phyloP scores from a whole-genome alignment of 2,113 vertebrate species.

The Sminthopsis crassicaudata region DNA sequence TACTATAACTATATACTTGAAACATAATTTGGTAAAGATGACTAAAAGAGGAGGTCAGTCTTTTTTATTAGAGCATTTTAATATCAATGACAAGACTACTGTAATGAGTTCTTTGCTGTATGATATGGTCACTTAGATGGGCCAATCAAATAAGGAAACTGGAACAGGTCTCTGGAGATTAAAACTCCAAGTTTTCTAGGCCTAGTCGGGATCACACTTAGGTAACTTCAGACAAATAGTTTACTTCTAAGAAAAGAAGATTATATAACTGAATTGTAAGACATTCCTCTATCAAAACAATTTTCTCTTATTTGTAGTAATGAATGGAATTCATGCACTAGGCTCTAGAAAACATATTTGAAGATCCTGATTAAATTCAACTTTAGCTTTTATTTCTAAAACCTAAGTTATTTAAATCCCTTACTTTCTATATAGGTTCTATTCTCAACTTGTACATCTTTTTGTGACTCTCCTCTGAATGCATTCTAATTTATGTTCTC shows the following conservation, averaged over 20 bases:
- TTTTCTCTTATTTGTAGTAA: background rate
- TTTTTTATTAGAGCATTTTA: background rate
- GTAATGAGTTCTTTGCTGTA: background rate
- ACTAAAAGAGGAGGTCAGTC: background rate
- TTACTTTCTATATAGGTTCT: slow-evolving; percentile 29
- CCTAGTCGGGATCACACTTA: background rate
- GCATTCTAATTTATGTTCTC: slow-evolving; percentile 60
- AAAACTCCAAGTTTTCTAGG: background rate
- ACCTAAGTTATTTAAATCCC: slow-evolving; percentile 44
- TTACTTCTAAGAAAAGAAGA: slow-evolving; percentile 12
- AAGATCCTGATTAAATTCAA: slow-evolving; percentile 38
- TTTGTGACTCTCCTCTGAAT: slow-evolving; percentile 39
- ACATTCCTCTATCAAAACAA: slow-evolving; percentile 32
- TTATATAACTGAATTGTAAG: background rate
- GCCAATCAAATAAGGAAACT: background rate
- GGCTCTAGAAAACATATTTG: background rate
- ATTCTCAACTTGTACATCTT: slow-evolving; percentile 47
- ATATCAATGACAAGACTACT: background rate
- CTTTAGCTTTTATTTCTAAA: background rate
- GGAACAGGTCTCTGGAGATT: background rate
- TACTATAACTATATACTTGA: background rate
- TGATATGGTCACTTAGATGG: background rate
- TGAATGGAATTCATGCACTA: background rate
- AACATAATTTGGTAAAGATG: background rate
- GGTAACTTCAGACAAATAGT: background rate